These are phyloP conservation scores for Phalloptychus januarius DNA, from an alignment of 2,797 vertebrate species.

Conservation along the genomic window DNA sequence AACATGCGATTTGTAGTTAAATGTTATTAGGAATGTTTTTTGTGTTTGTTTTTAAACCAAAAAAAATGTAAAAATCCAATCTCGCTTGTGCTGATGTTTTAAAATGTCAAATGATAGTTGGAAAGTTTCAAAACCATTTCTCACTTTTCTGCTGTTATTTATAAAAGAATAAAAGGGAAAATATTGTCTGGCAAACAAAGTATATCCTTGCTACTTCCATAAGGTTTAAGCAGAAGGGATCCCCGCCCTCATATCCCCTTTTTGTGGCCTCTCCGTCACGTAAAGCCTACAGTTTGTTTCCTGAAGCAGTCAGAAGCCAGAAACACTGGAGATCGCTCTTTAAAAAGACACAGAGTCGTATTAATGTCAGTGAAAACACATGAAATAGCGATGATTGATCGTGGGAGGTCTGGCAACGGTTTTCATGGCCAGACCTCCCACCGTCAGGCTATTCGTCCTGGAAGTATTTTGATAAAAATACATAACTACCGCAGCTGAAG, in stretches of 20 bases:
- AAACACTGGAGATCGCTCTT: background rate
- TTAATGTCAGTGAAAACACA: background rate
- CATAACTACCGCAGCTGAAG: constrained; percentile 10
- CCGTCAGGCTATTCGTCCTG: constrained; percentile 3
- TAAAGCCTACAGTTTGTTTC: background rate
- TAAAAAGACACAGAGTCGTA: background rate
- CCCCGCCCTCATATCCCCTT: background rate
- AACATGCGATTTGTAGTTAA: too few relatives aligned
- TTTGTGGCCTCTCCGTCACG: background rate
- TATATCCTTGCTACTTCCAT: background rate
- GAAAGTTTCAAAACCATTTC: background rate
- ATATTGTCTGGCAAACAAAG: background rate
- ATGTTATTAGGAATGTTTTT: too few relatives aligned
- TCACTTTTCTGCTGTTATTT: background rate
- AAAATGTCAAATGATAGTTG: background rate
- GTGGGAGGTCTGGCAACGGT: background rate
- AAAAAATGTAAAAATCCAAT: background rate
- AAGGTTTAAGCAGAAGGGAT: background rate
- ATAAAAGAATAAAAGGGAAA: background rate
- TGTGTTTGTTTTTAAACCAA: too few relatives aligned
- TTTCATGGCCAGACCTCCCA: constrained; percentile 1
- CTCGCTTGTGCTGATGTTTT: background rate
- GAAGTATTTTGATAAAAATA: background rate
- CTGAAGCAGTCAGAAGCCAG: background rate
- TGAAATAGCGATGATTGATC: background rate